A percentile compares a stretch with the other conserved stretches of the same genome.
phyloP scores from a whole-genome alignment of 2,797 vertebrate genomes.

The Microchirus variegatus region DNA sequence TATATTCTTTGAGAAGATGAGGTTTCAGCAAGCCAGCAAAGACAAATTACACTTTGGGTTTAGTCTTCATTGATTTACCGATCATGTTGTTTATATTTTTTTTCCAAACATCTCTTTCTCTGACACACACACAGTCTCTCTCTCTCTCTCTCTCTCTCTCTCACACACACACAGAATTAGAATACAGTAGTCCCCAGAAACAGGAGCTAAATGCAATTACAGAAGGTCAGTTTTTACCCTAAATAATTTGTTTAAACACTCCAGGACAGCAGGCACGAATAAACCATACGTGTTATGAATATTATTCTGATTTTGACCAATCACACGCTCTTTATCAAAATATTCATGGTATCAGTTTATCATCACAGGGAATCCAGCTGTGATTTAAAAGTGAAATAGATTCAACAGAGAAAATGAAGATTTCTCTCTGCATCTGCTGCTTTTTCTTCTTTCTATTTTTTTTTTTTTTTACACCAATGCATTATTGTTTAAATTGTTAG shows the following conservation, averaged over 20 bases:
- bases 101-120: no score
- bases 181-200: slow-evolving; percentile 35
- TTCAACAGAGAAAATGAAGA: slow-evolving; percentile 15
- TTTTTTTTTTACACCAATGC: slow-evolving; percentile 1
- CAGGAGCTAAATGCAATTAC: slow-evolving; percentile 44
- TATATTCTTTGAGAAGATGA: slow-evolving; percentile 2
- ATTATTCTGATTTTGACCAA: slow-evolving; percentile 32
- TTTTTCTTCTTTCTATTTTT: background rate
- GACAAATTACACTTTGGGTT: no score
- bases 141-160: no score
- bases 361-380: slow-evolving; percentile 29
- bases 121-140: slow-evolving; percentile 25
- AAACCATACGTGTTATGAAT: slow-evolving; percentile 29
- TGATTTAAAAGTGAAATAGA: slow-evolving; percentile 22
- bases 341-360: slow-evolving; percentile 39
- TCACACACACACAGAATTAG: slow-evolving; percentile 10
- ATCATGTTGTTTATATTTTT: no score
- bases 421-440: slow-evolving; percentile 14
- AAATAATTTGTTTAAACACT: slow-evolving; percentile 57
- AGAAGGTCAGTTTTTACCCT: slow-evolving; percentile 38
- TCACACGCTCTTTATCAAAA: slow-evolving; percentile 25
- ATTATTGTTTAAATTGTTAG: slow-evolving; percentile 16
- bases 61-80: no score
- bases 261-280: slow-evolving; percentile 32
- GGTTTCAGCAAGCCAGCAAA: no score